Evolutionary conservation across 2,888 invertebrate species (phyloP).

Genomic region (Epistrophe grossulariae): DNA sequence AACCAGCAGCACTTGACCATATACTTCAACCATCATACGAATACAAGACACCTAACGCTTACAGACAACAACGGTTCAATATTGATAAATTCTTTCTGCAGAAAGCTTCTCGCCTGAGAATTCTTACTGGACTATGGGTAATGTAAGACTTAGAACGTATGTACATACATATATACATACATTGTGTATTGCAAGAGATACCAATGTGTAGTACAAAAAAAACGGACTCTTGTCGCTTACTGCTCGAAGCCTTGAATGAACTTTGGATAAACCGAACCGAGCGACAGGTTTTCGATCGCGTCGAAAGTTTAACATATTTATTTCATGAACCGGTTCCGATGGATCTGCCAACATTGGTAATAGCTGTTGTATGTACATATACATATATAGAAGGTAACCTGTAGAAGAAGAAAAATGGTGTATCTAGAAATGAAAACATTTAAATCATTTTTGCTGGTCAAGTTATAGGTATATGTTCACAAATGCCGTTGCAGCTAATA

Average conservation of each 20-base stretch:
- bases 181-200: slow-evolving; percentile 20
- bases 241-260: slow-evolving; percentile 67
- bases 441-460: slow-evolving; percentile 24
- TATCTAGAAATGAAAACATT: slow-evolving; percentile 47
- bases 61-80: slow-evolving; percentile 21
- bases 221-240: slow-evolving; percentile 13
- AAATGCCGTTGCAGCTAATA: slow-evolving; percentile 2
- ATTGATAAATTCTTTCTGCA: slow-evolving; percentile 18
- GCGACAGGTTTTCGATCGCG: slow-evolving; percentile 65
- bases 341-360: slow-evolving; percentile 46
- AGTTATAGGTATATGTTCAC: neutral
- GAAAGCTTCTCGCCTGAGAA: slow-evolving; percentile 1
- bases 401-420: slow-evolving; percentile 12
- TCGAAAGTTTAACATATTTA: slow-evolving; percentile 51
- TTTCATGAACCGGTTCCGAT: slow-evolving; percentile 65
- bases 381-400: neutral
- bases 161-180: slow-evolving; percentile 18
- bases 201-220: neutral
- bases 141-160: neutral
- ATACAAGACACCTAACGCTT: neutral
- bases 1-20: neutral
- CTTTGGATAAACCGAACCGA: slow-evolving; percentile 57
- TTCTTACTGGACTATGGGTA: neutral
- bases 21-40: slow-evolving; percentile 10
- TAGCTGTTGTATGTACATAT: slow-evolving; percentile 6